Base-by-base conservation (phyloP, 2,113 vertebrate species). In the Datnioides undecimradiatus region DNA sequence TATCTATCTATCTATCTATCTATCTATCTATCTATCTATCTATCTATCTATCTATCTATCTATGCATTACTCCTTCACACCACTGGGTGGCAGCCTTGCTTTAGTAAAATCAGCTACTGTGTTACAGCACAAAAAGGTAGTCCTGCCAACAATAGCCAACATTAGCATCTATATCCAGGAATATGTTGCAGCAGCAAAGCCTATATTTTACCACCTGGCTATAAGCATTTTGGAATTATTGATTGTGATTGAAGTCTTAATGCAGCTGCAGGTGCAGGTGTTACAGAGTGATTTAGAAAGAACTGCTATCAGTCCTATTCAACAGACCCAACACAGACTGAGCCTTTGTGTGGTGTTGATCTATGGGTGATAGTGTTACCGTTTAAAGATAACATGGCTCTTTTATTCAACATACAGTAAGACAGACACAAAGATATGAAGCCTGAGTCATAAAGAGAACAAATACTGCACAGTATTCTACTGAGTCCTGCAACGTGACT, bases 41-140 rank as follows among this genome's bases (percentile, higher is more conserved):
- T n/a, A n/a, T n/a, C n/a, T n/a, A n/a, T n/a, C n/a, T n/a, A n/a
- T n/a, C n/a, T n/a, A n/a, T n/a, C n/a, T n/a, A n/a, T n/a, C n/a
- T n/a, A 3, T 67, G 27, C 16, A 5, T 41, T 11, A 41, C 34
- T 59, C 23, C 23, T 59, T 23, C 11, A n/a, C 27, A 36, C 77
- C 87, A 81, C 70, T 58, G 11, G 87, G 54, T 72, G 84, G 70
- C 73, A 78, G 51, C 45, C 54, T 75, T 86, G 77, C 21, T 49
- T 67, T 31, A 46, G 33, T 46, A 36, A 60, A 76, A 33, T 11
- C 5, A 55, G 23, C 16, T 43, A 21, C 27, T 17, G 8, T 21
- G 25, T 45, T 16, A 2, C 16, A 48, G 27, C n/a, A 25, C 31
- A 36, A 49, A 70, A 63, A 13, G 25, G 8, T 4, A 1, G 36